Base-by-base conservation (phyloP, 2,113 vertebrate species). In the Lichenostomus cassidix region DNA sequence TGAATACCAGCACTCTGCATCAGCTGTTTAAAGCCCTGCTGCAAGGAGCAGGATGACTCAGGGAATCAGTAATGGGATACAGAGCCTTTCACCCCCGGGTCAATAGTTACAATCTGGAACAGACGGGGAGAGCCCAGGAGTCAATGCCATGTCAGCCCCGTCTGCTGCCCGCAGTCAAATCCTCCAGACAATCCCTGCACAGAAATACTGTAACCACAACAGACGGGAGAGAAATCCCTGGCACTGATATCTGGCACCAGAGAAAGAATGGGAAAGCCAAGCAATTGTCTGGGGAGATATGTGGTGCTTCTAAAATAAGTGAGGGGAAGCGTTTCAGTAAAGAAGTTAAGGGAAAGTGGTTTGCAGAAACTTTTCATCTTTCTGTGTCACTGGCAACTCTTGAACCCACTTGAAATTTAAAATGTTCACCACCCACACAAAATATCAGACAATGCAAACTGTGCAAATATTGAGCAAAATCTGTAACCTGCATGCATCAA, bases 11-110 rank as follows among this genome's bases (percentile, higher is more conserved):
- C 52, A 65, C 91, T 78, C 92, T 80, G 73, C 80, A 88, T 93
- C 77, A 84, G 92, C 81, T 89, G 69, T 74, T 96, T 35, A 25
- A 44, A 92, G 46, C 39, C 10, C n/a, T 69, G 64, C 64, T 69
- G 42, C 2, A 35, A 37, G 74, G 91, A 87, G 22, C 27, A 3
- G 9, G 76, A 28, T 67, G 83, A 90, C 85, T 91, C 92, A 52
- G 87, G 76, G 91, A 64, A 67, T 47, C 39, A 82, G 89, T 75
- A 96, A 93, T 73, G 78, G 86, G 83, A 95, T 70, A 75, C 42
- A 60, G 91, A 89, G 83, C 64, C 79, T 70, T 92, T 92, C 87
- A 85, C 91, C 92, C 90, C 50, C 6, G 37, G 92, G 88, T 94
- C 85, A 96, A 55, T 47, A 22, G 85, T 89, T 85, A 81, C 84